phyloP scores from a whole-genome alignment of 2,113 vertebrate species.

The Emberiza fucata region DNA sequence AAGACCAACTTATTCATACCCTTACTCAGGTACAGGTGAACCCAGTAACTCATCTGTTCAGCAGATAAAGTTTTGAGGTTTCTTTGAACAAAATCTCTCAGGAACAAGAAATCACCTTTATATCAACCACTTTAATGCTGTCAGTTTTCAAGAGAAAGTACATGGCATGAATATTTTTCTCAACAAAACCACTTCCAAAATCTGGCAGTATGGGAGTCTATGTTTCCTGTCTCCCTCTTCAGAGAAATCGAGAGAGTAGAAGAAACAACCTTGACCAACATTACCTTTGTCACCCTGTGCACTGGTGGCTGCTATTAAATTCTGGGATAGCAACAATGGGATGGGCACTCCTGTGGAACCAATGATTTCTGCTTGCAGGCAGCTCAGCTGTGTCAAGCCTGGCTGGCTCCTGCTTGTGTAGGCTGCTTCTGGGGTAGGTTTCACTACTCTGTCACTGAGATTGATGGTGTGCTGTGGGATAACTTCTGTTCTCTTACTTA shows the following conservation, averaged over 20 bases:
- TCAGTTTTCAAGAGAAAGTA: background rate
- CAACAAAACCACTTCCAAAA: background rate
- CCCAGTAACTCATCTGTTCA: background rate
- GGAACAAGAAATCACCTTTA: background rate
- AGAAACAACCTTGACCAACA: background rate
- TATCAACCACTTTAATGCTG: background rate
- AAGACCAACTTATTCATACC: background rate
- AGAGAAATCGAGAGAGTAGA: background rate
- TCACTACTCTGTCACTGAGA: background rate
- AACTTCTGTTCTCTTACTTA: background rate
- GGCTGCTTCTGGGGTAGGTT: background rate
- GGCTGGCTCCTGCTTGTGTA: background rate
- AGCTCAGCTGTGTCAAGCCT: background rate
- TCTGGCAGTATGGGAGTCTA: accelerated
- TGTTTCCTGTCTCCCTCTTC: background rate
- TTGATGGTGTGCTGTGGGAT: background rate
- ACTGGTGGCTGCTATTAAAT: background rate
- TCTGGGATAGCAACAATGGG: background rate
- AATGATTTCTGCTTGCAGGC: accelerated
- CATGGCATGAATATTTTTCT: background rate
- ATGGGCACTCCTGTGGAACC: background rate
- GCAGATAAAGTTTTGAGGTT: background rate
- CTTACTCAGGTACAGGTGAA: background rate
- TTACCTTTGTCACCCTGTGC: background rate
- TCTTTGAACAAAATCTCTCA: background rate